Percentiles rank a stretch among this genome's conserved stretches.
These are phyloP conservation scores for Stichopus horrens DNA, from an alignment of 53 echinoderm and acorn worm species.

Conservation along the genomic window DNA sequence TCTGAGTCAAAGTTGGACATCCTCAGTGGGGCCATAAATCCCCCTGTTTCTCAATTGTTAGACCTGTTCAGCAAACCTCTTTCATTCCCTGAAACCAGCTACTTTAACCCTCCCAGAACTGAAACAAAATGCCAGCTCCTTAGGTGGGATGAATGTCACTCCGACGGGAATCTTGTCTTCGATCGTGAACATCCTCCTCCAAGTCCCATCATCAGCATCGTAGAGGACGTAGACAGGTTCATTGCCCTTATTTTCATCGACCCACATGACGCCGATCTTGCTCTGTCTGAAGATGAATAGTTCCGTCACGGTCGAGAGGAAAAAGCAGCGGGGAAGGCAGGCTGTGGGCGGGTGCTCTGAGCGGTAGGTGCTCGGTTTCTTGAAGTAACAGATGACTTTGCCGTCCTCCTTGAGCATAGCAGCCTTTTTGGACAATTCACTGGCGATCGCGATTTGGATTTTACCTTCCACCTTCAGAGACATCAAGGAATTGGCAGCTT, in stretches of 20 bases:
- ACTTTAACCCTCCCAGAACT: constrained; percentile 14
- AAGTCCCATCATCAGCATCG: constrained; percentile 39
- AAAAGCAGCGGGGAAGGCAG: constrained; percentile 26
- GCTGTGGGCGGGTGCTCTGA: neutral
- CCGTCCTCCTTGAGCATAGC: constrained; percentile 15
- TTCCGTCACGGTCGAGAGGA: constrained; percentile 23
- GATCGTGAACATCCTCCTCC: constrained; percentile 24
- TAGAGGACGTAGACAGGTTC: constrained; percentile 22
- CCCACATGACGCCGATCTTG: constrained; percentile 34
- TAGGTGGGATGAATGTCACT: constrained; percentile 15
- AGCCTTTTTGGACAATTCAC: constrained; percentile 22
- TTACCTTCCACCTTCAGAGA: neutral
- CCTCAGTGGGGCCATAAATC: too few species aligned
- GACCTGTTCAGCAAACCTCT: too few species aligned
- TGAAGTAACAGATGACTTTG: constrained; percentile 31
- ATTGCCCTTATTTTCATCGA: constrained; percentile 21
- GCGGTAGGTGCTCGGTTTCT: neutral
- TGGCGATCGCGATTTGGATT: constrained; percentile 28
- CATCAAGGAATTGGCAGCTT: constrained; percentile 31
- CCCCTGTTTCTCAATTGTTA: too few species aligned
- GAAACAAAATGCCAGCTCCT: constrained; percentile 34
- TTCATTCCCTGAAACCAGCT: constrained; percentile 14
- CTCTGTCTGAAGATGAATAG: constrained; percentile 26
- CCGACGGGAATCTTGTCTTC: constrained; percentile 19
- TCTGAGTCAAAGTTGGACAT: too few species aligned